Evolutionary conservation across 2,888 invertebrate genomes (phyloP).

Genomic region (Napeogenes inachia): DNA sequence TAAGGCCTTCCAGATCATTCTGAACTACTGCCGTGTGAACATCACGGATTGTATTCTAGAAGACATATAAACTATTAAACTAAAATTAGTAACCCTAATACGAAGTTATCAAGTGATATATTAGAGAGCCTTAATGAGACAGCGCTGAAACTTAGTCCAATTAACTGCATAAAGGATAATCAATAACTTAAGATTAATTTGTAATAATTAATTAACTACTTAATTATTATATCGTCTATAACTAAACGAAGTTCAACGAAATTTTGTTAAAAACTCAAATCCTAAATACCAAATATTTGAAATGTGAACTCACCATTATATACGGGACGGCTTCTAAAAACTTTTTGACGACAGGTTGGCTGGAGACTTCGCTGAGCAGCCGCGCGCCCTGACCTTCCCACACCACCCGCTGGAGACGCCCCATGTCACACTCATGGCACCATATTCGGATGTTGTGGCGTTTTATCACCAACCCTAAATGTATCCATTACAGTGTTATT

Average conservation of each 20-base stretch:
- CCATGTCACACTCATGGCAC: conserved; percentile 95
- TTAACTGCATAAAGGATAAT: too few species aligned
- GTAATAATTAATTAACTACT: too few species aligned
- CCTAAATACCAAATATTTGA: background rate
- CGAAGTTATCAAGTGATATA: too few species aligned
- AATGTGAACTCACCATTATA: conserved; percentile 83
- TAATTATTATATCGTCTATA: too few species aligned
- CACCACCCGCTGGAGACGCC: conserved; percentile 89
- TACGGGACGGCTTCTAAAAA: conserved; percentile 96
- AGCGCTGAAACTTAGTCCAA: too few species aligned
- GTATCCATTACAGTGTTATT: background rate
- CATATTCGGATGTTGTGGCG: conserved; percentile 95
- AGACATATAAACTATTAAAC: conserved; percentile 24
- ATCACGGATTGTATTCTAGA: conserved; percentile 87
- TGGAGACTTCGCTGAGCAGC: conserved; percentile 89
- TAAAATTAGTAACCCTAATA: too few species aligned
- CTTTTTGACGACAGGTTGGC: conserved; percentile 87
- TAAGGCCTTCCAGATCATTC: conserved; percentile 84
- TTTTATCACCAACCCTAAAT: conserved; percentile 84
- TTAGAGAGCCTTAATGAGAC: too few species aligned
- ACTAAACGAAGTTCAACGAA: too few species aligned
- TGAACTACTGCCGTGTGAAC: conserved; percentile 87
- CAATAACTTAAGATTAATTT: too few species aligned
- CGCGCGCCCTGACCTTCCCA: conserved; percentile 94
- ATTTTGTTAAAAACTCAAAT: too few species aligned